These are phyloP conservation scores for Plebejus argus DNA, from an alignment of 2,888 invertebrate species.

Conservation along the genomic window DNA sequence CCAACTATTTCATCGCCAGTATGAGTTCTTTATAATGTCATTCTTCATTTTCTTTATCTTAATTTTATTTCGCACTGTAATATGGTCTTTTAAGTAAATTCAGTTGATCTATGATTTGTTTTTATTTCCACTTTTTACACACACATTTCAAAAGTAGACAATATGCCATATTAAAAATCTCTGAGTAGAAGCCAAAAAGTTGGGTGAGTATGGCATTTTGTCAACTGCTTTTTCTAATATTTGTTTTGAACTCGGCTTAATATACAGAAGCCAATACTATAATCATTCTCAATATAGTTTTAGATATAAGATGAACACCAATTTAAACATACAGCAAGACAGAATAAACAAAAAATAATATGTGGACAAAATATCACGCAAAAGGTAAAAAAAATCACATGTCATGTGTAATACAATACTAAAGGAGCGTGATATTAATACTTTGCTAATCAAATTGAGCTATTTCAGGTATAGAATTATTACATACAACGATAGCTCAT, in stretches of 20 bases:
- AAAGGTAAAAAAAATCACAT: background rate
- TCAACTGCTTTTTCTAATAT: background rate
- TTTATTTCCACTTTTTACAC: conserved; percentile 35
- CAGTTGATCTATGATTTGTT: conserved; percentile 57
- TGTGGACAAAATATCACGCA: background rate
- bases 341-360: background rate
- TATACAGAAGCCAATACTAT: conserved; percentile 13
- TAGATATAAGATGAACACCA: conserved; percentile 9
- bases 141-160: background rate
- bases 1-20: conserved; percentile 21
- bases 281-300: conserved; percentile 15
- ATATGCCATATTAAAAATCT: background rate
- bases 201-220: background rate
- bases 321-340: background rate
- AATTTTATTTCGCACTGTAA: conserved; percentile 52
- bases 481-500: background rate
- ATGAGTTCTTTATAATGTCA: conserved; percentile 27
- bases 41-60: conserved; percentile 44
- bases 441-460: background rate
- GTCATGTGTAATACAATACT: background rate
- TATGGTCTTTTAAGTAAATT: conserved; percentile 59
- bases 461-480: conserved; percentile 14
- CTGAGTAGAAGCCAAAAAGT: background rate
- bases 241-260: conserved; percentile 1
- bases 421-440: background rate